Base-by-base conservation (phyloP, 1,140 invertebrate genomes). In the Megathymus violae region DNA sequence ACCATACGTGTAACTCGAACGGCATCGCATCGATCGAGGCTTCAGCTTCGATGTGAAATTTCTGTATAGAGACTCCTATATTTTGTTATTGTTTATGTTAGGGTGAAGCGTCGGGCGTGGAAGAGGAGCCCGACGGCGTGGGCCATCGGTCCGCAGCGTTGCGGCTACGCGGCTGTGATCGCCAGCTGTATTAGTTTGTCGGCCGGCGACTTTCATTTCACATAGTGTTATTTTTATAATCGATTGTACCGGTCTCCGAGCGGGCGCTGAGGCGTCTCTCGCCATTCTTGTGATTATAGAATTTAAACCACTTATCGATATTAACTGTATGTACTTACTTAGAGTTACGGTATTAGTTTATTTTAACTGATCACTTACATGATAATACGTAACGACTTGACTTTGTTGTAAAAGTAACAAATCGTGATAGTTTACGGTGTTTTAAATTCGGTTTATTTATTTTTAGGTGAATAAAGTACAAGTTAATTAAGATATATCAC, bases 391-490 rank as follows among this genome's bases (percentile, higher is more conserved):
- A 67, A 44, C 36, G 51, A 43, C 44, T 62, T 41, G 51, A 56
- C 52, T 62, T 44, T 44, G 40, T 52, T 52, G 41, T 31, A 38
- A 46, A 31, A 48, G 40, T 63, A 56, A 48, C 52, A 27, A 51
- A 56, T 65, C 62, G 67, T 65, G 67, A 65, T 65, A 74, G 67
- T 48, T 50, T 54, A 54, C n/a, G n/a, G 51, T 43, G 11, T 51
- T 54, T 54, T 43, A 43, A 27, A 16, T 43, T 54, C 22, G 11
- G 19, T 73, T 75, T 75, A 73, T 77, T 80, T 80, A 75, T 79
- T 76, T 69, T 43, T 77, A 80, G 68, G 44, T 67, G 61, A 74
- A 64, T 62, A 62, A 70, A 80, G 77, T 80, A 80, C 77, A 80
- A 80, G 56, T 67, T 80, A 80, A 67, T 66, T 70, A 64, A 65